Conservation (phyloP, 2,113 vertebrate genomes). For the Glaucomys volans region DNA sequence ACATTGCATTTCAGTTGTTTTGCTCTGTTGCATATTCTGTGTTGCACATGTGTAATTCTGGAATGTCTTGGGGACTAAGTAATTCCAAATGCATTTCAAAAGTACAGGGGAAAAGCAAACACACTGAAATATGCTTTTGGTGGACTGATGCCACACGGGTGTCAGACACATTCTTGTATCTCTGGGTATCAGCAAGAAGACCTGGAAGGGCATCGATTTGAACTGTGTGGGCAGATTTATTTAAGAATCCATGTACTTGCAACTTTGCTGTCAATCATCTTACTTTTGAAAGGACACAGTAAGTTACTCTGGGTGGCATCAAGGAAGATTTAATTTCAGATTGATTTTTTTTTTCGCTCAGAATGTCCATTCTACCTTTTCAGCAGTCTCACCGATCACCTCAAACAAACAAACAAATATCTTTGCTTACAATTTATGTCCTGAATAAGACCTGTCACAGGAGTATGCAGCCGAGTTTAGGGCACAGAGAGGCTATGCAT, state of each 20-base stretch:
- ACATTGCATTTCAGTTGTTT: not conserved
- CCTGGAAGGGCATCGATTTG: not conserved
- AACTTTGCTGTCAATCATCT: slow-evolving; percentile 43
- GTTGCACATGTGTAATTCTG: not conserved
- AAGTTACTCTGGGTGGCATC: slow-evolving; percentile 22
- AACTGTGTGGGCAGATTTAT: not conserved
- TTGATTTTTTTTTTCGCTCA: slow-evolving; percentile 53
- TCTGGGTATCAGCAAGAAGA: not conserved
- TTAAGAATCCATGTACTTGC: slow-evolving; percentile 16
- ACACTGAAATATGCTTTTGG: not conserved
- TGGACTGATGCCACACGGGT: not conserved
- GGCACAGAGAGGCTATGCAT: not conserved
- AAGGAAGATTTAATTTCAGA: slow-evolving; percentile 74
- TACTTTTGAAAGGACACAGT: slow-evolving; percentile 42
- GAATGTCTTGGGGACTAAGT: not conserved
- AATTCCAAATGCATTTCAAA: not conserved
- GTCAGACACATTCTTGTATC: not conserved
- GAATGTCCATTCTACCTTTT: not conserved
- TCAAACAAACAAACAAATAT: not conserved
- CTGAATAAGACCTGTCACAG: not conserved
- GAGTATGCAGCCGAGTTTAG: not conserved
- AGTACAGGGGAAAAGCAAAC: not conserved
- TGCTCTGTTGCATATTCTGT: not conserved
- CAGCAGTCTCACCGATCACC: not conserved
- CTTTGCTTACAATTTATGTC: not conserved